Conservation (phyloP, 2,888 invertebrate genomes). For the Cantharis rustica region DNA sequence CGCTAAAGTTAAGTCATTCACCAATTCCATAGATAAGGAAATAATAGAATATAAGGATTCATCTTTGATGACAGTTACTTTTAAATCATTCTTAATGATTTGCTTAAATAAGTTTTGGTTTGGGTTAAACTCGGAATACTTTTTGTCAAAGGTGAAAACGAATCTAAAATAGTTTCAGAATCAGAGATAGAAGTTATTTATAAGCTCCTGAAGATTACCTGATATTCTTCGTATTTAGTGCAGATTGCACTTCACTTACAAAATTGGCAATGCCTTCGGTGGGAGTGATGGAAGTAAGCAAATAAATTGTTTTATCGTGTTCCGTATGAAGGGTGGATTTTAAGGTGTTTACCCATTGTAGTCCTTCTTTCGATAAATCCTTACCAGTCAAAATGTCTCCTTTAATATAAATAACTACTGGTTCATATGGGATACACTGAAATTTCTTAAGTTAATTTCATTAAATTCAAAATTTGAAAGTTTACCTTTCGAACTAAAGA, state of each 20-base stretch:
- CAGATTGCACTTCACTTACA: conserved; percentile 40
- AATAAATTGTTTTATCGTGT: conserved; percentile 38
- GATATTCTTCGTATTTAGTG: conserved; percentile 40
- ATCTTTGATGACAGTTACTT: conserved; percentile 75
- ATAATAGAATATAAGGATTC: conserved; percentile 47
- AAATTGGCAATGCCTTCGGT: conserved; percentile 50
- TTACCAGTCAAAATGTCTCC: conserved; percentile 46
- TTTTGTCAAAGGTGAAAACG: conserved; percentile 65
- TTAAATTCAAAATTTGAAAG: neutral
- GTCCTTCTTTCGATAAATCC: conserved; percentile 44
- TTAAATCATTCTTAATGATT: conserved; percentile 74
- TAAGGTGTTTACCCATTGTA: conserved; percentile 47
- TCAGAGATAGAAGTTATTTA: neutral
- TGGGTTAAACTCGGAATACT: conserved; percentile 68
- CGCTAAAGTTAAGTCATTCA: conserved; percentile 38
- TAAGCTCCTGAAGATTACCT: conserved; percentile 23
- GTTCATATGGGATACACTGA: conserved; percentile 28
- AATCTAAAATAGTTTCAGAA: conserved; percentile 28
- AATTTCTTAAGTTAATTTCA: neutral
- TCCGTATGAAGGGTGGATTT: conserved; percentile 35
- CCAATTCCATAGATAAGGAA: conserved; percentile 44
- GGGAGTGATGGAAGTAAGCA: conserved; percentile 47
- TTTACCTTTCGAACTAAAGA: conserved; percentile 47
- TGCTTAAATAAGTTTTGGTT: conserved; percentile 66
- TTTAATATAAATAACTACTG: conserved; percentile 42